Conservation (phyloP, 2,888 invertebrate genomes). For the Eristalis pertinax region DNA sequence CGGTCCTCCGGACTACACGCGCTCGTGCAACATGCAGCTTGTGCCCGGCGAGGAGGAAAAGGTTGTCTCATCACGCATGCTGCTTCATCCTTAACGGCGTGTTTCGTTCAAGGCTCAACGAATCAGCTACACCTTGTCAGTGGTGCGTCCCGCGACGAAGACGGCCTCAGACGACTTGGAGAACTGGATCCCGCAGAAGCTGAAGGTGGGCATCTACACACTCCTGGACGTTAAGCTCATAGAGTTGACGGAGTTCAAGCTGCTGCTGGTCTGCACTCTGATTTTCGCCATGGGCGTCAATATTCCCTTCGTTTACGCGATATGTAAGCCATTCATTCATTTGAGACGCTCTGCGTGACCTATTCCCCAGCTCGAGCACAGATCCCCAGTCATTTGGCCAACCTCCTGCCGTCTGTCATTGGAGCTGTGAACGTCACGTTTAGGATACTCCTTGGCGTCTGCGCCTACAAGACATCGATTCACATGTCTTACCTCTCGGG, state of each 20-base stretch:
- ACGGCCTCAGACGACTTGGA: neutral
- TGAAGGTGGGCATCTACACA: conserved; percentile 70
- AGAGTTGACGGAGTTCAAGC: conserved; percentile 76
- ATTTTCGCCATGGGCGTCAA: conserved; percentile 89
- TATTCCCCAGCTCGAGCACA: conserved; percentile 81
- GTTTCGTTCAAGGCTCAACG: conserved; percentile 22
- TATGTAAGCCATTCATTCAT: conserved; percentile 66
- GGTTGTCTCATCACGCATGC: conserved; percentile 26
- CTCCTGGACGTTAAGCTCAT: conserved; percentile 77
- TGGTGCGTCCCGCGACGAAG: conserved; percentile 31
- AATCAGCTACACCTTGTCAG: conserved; percentile 65
- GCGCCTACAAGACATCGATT: conserved; percentile 74
- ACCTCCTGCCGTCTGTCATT: conserved; percentile 81
- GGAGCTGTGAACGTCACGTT: conserved; percentile 88
- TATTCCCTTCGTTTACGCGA: conserved; percentile 88
- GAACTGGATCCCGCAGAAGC: conserved; percentile 73
- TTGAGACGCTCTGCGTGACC: neutral
- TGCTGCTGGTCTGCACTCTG: conserved; percentile 83
- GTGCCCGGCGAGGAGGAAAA: conserved; percentile 63
- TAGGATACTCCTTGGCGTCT: conserved; percentile 76
- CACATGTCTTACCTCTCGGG: conserved; percentile 76
- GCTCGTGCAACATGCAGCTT: too few relatives aligned
- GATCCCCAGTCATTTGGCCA: conserved; percentile 75
- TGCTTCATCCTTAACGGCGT: neutral
- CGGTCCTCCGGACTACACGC: conserved; percentile 74